Evolutionary conservation across 2,113 vertebrate genomes (phyloP).

Genomic region (Anser cygnoides): DNA sequence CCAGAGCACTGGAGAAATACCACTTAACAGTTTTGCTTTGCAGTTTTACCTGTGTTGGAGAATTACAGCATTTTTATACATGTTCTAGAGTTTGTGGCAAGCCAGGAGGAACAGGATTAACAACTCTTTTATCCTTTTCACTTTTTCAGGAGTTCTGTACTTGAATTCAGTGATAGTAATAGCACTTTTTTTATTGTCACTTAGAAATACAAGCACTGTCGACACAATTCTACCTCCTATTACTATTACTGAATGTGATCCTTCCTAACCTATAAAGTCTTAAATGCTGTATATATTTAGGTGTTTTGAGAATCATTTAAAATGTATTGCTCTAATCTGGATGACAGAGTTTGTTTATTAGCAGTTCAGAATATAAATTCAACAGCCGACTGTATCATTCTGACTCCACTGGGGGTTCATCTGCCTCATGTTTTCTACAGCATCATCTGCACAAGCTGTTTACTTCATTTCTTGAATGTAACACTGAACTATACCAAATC

Average conservation of each 20-base stretch:
- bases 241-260: slow-evolving; percentile 72
- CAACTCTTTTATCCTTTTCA: slow-evolving; percentile 45
- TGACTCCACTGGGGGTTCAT: slow-evolving; percentile 53
- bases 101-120: slow-evolving; percentile 49
- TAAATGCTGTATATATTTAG: slow-evolving; percentile 8
- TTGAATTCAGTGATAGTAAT: slow-evolving; percentile 79
- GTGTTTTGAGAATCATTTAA: slow-evolving; percentile 15
- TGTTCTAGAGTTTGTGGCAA: background rate
- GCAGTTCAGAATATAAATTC: slow-evolving; percentile 53
- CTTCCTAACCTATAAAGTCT: slow-evolving; percentile 69
- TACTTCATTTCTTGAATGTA: background rate
- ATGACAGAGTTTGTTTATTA: slow-evolving; percentile 43
- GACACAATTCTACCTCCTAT: slow-evolving; percentile 47
- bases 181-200: slow-evolving; percentile 39
- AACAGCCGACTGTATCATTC: slow-evolving; percentile 15
- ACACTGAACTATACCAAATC: background rate
- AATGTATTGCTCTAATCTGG: slow-evolving; percentile 43
- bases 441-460: slow-evolving; percentile 10
- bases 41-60: background rate
- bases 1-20: background rate
- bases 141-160: slow-evolving; percentile 74
- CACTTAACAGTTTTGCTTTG: slow-evolving; percentile 29
- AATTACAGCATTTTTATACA: background rate
- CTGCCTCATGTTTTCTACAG: slow-evolving; percentile 39
- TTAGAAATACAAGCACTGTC: slow-evolving; percentile 49